Evolutionary conservation across 1,140 invertebrate species (phyloP).

Genomic region (Neelides sp.): DNA sequence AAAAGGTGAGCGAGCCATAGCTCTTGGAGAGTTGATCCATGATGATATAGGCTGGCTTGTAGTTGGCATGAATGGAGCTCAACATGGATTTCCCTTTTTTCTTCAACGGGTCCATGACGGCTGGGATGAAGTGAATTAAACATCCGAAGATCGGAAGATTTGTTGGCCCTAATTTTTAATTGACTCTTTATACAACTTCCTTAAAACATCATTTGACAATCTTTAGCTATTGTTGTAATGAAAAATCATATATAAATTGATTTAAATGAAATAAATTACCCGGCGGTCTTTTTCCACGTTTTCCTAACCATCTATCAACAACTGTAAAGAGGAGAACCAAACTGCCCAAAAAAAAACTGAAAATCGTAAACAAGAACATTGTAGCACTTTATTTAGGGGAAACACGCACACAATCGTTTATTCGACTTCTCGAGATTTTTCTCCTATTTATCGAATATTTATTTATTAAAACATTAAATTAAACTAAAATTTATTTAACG

Average conservation of each 20-base stretch:
- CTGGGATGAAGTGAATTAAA: constrained; percentile 15
- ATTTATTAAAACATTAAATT: no score
- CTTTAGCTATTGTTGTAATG: no score
- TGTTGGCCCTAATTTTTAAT: constrained; percentile 19
- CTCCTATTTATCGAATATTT: no score
- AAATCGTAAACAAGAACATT: not conserved
- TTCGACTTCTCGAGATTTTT: no score
- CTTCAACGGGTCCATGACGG: constrained; percentile 16
- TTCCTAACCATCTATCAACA: not conserved
- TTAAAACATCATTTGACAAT: no score
- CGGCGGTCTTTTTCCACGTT: not conserved
- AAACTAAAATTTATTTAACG: no score
- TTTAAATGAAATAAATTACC: not conserved
- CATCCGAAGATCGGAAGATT: constrained; percentile 21
- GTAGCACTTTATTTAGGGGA: not conserved
- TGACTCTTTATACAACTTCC: no score
- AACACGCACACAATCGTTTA: no score
- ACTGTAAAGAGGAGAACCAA: not conserved
- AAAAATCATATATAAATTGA: not conserved
- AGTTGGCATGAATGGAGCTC: constrained; percentile 3
- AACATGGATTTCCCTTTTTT: not conserved
- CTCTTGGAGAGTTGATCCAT: constrained; percentile 10
- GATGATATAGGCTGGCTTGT: constrained; percentile 25
- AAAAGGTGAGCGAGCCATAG: constrained; percentile 19
- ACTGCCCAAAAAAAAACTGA: not conserved